Percentiles rank a stretch among this genome's conserved stretches.
Evolutionary conservation across 1,140 invertebrate genomes (phyloP).

Genomic region (Papilio polytes): DNA sequence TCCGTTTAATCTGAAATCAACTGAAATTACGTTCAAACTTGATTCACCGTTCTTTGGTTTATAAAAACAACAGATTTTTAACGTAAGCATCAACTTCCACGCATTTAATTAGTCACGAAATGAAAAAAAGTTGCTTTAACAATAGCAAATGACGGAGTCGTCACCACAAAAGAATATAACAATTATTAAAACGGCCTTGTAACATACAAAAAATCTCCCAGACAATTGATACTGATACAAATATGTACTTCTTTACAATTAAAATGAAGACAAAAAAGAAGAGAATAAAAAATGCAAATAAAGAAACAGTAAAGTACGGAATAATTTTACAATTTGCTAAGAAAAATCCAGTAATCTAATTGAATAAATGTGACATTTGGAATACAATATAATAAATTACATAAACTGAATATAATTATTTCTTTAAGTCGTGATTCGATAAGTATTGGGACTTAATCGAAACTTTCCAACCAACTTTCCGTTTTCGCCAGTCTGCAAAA

Average conservation of each 20-base stretch:
- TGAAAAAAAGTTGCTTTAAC: constrained; percentile 14
- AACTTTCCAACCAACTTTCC: constrained; percentile 71
- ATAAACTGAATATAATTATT: background rate
- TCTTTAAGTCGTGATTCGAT: background rate
- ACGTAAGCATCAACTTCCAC: background rate
- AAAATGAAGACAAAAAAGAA: background rate
- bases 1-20: background rate
- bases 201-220: constrained; percentile 36
- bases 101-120: background rate
- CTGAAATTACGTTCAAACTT: background rate
- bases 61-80: background rate
- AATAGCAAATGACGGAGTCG: constrained; percentile 30
- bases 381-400: background rate
- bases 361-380: background rate
- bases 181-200: constrained; percentile 23
- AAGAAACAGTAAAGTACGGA: background rate
- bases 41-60: background rate
- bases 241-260: constrained; percentile 14
- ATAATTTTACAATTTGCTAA: background rate
- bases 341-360: background rate
- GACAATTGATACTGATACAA: background rate
- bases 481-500: constrained; percentile 52
- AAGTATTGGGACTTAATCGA: constrained; percentile 33
- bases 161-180: background rate
- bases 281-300: no score